Conservation (phyloP, 2,113 vertebrate species). For the Equus quagga region DNA sequence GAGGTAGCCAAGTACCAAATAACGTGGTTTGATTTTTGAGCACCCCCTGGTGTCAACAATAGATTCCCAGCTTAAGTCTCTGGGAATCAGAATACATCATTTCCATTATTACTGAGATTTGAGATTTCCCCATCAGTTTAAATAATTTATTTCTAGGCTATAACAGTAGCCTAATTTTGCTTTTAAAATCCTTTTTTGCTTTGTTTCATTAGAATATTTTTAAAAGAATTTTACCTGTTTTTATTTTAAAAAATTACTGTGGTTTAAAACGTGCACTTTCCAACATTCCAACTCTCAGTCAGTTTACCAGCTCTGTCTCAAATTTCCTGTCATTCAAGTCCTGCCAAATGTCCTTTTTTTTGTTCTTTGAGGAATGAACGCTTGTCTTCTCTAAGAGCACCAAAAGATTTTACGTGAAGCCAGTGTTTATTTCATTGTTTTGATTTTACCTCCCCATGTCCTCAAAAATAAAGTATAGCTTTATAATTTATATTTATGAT, state of each 20-base stretch:
- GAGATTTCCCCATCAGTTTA: background rate
- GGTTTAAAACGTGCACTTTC: background rate
- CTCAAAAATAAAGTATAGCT: background rate
- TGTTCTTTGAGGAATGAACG: conserved; percentile 10
- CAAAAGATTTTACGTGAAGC: background rate
- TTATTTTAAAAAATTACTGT: background rate
- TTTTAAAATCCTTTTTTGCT: background rate
- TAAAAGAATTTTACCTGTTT: background rate
- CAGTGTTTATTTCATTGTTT: conserved; percentile 15
- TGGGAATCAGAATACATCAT: background rate
- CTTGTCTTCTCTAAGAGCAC: background rate
- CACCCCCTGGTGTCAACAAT: background rate
- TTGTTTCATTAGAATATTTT: background rate
- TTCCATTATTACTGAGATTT: background rate
- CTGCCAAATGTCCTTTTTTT: background rate
- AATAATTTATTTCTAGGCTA: background rate
- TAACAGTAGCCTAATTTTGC: background rate
- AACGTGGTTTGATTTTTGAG: background rate
- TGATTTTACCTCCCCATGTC: background rate
- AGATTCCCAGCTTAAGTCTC: background rate
- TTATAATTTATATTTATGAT: background rate
- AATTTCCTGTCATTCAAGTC: background rate
- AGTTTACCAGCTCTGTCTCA: background rate
- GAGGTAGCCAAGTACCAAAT: background rate
- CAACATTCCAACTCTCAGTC: background rate